A percentile compares a stretch with the other conserved stretches of the same genome.
phyloP scores from a whole-genome alignment of 2,888 invertebrate species.

The Ophioninae sp. region DNA sequence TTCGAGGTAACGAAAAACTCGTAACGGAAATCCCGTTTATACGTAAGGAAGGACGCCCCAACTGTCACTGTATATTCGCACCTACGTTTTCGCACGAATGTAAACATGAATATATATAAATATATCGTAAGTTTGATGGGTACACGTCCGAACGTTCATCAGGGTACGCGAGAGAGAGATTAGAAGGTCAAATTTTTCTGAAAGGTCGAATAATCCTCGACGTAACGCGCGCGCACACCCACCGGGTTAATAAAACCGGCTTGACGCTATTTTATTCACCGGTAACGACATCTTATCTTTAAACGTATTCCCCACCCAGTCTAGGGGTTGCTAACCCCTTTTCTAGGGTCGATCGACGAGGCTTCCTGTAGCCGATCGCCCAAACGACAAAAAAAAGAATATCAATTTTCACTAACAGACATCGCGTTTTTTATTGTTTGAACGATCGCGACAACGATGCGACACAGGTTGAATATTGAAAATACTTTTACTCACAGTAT shows the following conservation, averaged over 20 bases:
- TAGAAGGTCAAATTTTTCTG: constrained; percentile 32
- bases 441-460: neutral
- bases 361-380: neutral
- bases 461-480: neutral
- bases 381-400: neutral
- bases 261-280: neutral
- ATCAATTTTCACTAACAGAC: neutral
- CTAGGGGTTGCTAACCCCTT: constrained; percentile 5
- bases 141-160: constrained; percentile 1
- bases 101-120: neutral
- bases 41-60: neutral
- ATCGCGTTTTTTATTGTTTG: neutral
- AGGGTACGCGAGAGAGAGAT: constrained; percentile 15
- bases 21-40: neutral
- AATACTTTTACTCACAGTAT: constrained; percentile 71
- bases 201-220: constrained; percentile 24
- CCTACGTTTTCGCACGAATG: neutral
- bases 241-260: constrained; percentile 11
- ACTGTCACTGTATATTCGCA: neutral
- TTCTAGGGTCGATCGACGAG: neutral
- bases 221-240: constrained; percentile 13
- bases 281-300: neutral
- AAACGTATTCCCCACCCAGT: neutral
- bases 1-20: constrained; percentile 43
- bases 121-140: neutral